A percentile compares a stretch with the other conserved stretches of the same genome.
These are phyloP conservation scores for Scrobipalpa atriplicella DNA, from an alignment of 2,888 invertebrate species.

Conservation along the genomic window DNA sequence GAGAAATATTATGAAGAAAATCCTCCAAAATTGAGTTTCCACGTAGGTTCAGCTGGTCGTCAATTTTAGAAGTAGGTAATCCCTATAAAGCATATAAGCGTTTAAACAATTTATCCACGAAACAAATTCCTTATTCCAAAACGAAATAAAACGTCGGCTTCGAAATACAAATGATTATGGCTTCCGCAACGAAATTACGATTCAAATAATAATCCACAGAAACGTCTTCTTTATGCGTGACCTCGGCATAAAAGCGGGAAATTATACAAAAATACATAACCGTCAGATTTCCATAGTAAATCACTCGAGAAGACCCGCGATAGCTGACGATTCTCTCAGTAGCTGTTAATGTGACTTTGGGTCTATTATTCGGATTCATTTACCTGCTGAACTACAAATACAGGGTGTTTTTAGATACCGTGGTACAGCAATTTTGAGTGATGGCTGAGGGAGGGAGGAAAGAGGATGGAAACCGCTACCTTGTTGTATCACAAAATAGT, in stretches of 20 bases:
- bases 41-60: too few relatives aligned
- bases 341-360: neutral
- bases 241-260: constrained; percentile 13
- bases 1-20: too few relatives aligned
- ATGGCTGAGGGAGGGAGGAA: too few relatives aligned
- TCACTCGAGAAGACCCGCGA: neutral
- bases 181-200: constrained; percentile 6
- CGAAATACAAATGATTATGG: constrained; percentile 4
- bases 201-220: constrained; percentile 17
- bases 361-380: constrained; percentile 5
- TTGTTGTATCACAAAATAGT: too few relatives aligned
- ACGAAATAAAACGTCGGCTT: neutral
- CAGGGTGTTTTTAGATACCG: too few relatives aligned
- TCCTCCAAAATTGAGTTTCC: too few relatives aligned
- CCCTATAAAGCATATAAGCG: neutral
- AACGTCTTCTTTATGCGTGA: constrained; percentile 16
- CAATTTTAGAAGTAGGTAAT: neutral
- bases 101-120: neutral
- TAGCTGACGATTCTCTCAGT: neutral
- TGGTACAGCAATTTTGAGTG: too few relatives aligned
- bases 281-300: constrained; percentile 11
- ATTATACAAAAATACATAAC: constrained; percentile 11
- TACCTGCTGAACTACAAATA: neutral
- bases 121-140: neutral
- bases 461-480: too few relatives aligned